A percentile compares a stretch with the other conserved stretches of the same genome.
phyloP scores from a whole-genome alignment of 2,888 invertebrate genomes.

The Nymphalis urticae region DNA sequence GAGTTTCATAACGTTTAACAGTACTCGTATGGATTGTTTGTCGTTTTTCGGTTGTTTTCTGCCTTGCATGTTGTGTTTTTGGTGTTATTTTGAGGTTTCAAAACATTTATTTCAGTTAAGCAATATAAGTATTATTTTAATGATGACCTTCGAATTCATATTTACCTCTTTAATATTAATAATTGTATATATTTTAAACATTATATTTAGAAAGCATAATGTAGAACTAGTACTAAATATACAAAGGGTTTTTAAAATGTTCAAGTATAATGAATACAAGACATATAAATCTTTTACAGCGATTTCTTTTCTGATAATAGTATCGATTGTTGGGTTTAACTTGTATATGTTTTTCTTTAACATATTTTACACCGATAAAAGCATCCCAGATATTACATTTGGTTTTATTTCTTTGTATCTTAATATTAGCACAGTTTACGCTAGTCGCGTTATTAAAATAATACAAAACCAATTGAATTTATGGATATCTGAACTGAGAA shows the following conservation, averaged over 20 bases:
- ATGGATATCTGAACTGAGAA: constrained; percentile 6
- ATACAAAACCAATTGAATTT: neutral
- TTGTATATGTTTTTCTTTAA: neutral
- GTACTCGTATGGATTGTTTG: neutral
- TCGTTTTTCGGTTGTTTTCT: constrained; percentile 5
- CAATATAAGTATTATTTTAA: neutral
- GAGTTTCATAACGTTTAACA: constrained; percentile 22
- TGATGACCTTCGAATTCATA: neutral
- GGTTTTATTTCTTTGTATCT: neutral
- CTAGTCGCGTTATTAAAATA: neutral
- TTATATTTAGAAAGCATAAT: neutral
- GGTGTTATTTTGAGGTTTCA: neutral
- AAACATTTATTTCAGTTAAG: too few species aligned
- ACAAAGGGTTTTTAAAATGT: constrained; percentile 4
- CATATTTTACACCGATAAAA: neutral
- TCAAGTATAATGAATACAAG: neutral
- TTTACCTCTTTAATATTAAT: neutral
- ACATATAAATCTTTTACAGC: too few species aligned
- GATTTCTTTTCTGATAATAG: neutral
- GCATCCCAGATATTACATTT: neutral
- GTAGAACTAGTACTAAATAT: neutral
- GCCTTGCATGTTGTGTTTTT: neutral
- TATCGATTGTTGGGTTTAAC: neutral
- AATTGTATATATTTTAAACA: neutral
- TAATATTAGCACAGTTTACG: neutral